Evolutionary conservation across 2,113 vertebrate species (phyloP), one percentile per base, ranked within the genome.

Genomic region (Microtus ochrogaster): DNA sequence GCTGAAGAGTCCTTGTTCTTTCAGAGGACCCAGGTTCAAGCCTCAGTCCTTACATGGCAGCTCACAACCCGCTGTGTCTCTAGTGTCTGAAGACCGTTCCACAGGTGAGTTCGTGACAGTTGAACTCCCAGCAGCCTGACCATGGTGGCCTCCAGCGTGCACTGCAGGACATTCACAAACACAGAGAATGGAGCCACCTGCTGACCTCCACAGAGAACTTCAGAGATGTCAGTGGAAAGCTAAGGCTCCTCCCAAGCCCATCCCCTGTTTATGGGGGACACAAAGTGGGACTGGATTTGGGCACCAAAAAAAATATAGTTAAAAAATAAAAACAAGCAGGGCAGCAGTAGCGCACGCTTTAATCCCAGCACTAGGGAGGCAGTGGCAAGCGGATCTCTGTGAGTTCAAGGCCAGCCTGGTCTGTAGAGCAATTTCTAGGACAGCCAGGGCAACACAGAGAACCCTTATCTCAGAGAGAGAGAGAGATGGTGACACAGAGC

Each of bases 121-220:
- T 39, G n/a, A 30, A 26, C 91, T 61, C 13, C 74, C 19, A 26
- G 21, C 16, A 87, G 47, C 44, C n/a, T 14, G 24, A n/a, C 7
- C 13, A 6, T 0, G 39, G 33, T 47, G 52, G 36, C 30, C 36
- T 16, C 24, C 7, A 8, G 33, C 24, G 4, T 16, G 33, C 68
- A 11, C 0, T 36, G 41, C 39, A 21, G 19, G 33, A 39, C 70
- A 72, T 36, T 65, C 36, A 19, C 8, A 21, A 65, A 65, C 86
- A 61, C 19, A 47, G 95, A 92, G 65, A 91, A 87, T 11, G 28
- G 89, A 19, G 81, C 70, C 94, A 86, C n/a, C 90, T 97, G 90
- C 95, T 94, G 95, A 70, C 65, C 55, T 44, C 30, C 7, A 0
- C 0, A 6, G 49, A 83, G 70, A 96, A 88, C 72, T 88, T 33